Evolutionary conservation across 2,113 vertebrate genomes (phyloP).

Genomic region (Rhinichthys klamathensis): DNA sequence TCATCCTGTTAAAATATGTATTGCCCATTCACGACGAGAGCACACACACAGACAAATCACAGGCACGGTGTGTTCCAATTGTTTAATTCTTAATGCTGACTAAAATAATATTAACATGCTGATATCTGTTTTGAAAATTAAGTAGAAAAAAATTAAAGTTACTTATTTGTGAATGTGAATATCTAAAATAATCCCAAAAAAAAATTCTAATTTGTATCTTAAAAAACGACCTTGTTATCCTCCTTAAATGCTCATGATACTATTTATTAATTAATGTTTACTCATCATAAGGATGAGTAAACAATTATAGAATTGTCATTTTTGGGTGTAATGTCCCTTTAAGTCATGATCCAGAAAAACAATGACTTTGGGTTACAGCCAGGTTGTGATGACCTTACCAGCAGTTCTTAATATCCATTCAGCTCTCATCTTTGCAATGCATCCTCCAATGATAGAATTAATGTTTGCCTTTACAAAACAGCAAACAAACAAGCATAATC

Average conservation of each 20-base stretch:
- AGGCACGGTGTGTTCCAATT: neutral
- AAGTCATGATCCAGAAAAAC: neutral
- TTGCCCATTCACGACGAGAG: neutral
- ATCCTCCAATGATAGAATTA: conserved; percentile 36
- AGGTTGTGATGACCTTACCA: neutral
- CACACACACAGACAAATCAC: neutral
- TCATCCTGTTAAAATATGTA: conserved; percentile 26
- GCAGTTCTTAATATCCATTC: neutral
- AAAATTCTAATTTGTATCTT: neutral
- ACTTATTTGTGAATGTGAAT: neutral
- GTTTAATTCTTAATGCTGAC: neutral
- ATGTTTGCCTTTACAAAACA: conserved; percentile 48
- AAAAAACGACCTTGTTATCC: neutral
- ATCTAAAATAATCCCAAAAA: neutral
- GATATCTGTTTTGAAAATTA: neutral
- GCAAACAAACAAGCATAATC: conserved; percentile 47
- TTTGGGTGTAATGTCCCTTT: conserved; percentile 1
- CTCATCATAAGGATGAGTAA: neutral
- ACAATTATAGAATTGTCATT: neutral
- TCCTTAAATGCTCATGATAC: neutral
- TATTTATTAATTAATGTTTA: too few species aligned
- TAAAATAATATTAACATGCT: conserved; percentile 14
- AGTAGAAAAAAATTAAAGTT: too few species aligned
- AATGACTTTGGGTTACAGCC: neutral
- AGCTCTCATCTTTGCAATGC: conserved; percentile 10